Evolutionary conservation across 2,797 vertebrate genomes (phyloP).

Genomic region (Alexandromys oeconomus): DNA sequence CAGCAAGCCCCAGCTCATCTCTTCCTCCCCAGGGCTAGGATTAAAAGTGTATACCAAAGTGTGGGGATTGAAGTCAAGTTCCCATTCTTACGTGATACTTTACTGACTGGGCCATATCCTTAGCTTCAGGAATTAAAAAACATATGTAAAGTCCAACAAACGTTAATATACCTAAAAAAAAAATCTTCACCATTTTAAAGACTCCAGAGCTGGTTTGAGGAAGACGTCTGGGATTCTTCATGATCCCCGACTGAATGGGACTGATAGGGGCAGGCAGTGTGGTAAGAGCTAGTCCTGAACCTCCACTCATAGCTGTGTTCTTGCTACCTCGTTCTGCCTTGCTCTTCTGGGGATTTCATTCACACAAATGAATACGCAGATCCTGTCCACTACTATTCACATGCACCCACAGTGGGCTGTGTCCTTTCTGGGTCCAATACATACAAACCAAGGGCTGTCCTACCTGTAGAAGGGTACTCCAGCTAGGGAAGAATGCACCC

Average conservation of each 20-base stretch:
- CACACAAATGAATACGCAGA: rapidly evolving
- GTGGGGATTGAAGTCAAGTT: background rate
- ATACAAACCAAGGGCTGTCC: background rate
- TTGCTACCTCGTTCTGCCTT: background rate
- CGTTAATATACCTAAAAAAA: background rate
- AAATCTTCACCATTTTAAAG: background rate
- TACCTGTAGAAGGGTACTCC: rapidly evolving
- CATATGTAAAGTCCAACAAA: background rate
- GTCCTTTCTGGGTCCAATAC: background rate
- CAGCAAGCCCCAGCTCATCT: background rate
- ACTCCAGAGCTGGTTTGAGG: background rate
- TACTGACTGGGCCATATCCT: background rate
- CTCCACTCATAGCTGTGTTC: rapidly evolving
- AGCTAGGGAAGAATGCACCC: background rate
- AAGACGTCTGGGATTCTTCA: background rate
- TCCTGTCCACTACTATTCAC: background rate
- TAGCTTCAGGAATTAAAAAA: background rate
- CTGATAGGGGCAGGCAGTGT: rapidly evolving
- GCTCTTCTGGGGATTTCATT: background rate
- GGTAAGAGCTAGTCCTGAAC: background rate
- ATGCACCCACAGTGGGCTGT: background rate
- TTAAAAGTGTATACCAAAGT: background rate
- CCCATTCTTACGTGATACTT: background rate
- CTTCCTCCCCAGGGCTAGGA: background rate
- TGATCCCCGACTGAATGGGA: rapidly evolving